Percentiles rank a stretch among this genome's conserved stretches.
These are phyloP conservation scores for Mesochorus sp. DNA, from an alignment of 2,888 invertebrate species.

Conservation along the genomic window DNA sequence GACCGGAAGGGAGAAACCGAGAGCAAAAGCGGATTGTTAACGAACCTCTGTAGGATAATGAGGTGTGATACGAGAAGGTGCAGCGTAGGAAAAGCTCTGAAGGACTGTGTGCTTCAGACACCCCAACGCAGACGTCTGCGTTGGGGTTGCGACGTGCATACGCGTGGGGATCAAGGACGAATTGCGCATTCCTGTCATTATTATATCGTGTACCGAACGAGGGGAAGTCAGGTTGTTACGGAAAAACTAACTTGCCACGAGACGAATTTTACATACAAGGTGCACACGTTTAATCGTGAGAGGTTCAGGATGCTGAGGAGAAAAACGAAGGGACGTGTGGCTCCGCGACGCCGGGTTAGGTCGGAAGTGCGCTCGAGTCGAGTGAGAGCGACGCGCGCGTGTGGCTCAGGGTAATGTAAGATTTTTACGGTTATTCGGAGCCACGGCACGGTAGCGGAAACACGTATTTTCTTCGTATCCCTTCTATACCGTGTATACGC, in stretches of 20 bases:
- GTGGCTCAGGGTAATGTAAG: conserved; percentile 12
- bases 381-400: conserved; percentile 24
- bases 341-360: conserved; percentile 23
- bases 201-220: no score
- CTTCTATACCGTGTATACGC: neutral
- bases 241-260: conserved; percentile 13
- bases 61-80: conserved; percentile 76
- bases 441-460: conserved; percentile 7
- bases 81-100: conserved; percentile 64
- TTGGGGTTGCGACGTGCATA: conserved; percentile 69
- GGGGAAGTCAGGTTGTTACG: conserved; percentile 15
- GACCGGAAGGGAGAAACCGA: conserved; percentile 25
- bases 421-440: conserved; percentile 14
- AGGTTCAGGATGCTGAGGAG: conserved; percentile 1
- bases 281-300: neutral
- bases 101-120: conserved; percentile 79
- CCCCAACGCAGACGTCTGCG: conserved; percentile 73
- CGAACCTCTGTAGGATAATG: conserved; percentile 75
- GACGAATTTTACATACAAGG: neutral
- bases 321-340: conserved; percentile 42
- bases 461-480: conserved; percentile 1
- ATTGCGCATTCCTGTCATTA: conserved; percentile 49
- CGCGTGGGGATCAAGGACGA: conserved; percentile 12
- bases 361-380: conserved; percentile 47
- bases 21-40: conserved; percentile 68